Base-by-base conservation (phyloP, 2,888 invertebrate genomes). In the Rhagonycha fulva region DNA sequence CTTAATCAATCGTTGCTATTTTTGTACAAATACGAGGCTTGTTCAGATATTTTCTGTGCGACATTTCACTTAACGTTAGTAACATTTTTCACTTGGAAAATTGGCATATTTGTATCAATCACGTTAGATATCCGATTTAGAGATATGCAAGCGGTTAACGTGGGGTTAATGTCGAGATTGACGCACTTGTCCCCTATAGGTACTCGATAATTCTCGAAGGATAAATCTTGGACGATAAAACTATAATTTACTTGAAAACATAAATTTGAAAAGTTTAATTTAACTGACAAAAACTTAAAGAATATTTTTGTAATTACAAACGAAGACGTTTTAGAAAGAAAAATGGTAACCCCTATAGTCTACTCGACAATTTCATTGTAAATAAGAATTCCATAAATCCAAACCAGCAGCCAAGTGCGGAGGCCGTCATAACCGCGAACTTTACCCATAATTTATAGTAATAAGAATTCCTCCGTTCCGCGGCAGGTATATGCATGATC, bases 391-490 rank as follows among this genome's bases (percentile, higher is more conserved):
- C 80, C 84, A 84, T 85, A 86, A 86, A 86, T 85, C 82, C 80
- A 76, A 80, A 79, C 78, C 80, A 80, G 79, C 77, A 82, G 79
- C 79, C 80, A 79, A 78, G 78, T 75, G 75, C 79, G 76, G 76
- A 32, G 76, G 68, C 80, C 82, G 83, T 82, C 84, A 84, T 84
- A 84, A 85, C 85, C 85, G 82, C 84, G 82, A 83, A 83, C 84
- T 84, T 80, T 79, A 80, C 78, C 80, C 82, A 80, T 85, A 86
- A 86, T 86, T 86, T 84, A 85, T 85, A 80, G 82, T 84, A 84
- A 86, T 85, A 85, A 85, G 84, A 83, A 81, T 83, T 84, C 84
- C 82, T 84, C 82, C 83, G 81, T 84, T 84, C 82, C 82, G 80
- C 62, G 74, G 78, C 78, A 85, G 84, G 84, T 84, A 84, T 47